A percentile compares a stretch with the other conserved stretches of the same genome.
These are phyloP conservation scores for Yponomeuta plumbellus DNA, from an alignment of 2,888 invertebrate species.

Conservation along the genomic window DNA sequence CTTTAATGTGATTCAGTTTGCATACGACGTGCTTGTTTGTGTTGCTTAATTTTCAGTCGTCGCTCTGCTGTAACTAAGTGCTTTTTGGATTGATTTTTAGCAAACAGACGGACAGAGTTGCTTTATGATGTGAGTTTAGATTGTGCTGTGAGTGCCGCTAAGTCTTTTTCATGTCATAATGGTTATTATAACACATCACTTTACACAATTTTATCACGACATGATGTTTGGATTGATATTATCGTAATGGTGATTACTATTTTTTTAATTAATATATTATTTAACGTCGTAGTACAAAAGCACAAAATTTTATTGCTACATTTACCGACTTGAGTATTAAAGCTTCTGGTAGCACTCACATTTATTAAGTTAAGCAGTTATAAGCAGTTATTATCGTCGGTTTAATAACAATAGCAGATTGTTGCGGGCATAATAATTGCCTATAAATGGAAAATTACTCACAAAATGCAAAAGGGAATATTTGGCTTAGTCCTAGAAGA, in stretches of 20 bases:
- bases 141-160: no score
- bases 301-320: neutral
- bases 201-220: no score
- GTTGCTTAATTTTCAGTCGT: neutral
- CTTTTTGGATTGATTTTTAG: no score
- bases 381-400: neutral
- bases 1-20: conserved; percentile 49
- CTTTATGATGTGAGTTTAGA: no score
- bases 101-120: no score
- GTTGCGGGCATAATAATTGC: neutral
- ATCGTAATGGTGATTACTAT: no score
- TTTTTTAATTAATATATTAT: no score
- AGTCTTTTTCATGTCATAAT: no score
- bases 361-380: neutral
- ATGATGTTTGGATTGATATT: no score
- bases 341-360: neutral
- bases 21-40: neutral
- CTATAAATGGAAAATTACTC: neutral
- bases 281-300: neutral
- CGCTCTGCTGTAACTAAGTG: neutral
- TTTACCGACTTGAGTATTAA: neutral
- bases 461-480: neutral
- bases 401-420: neutral
- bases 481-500: neutral
- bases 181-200: no score